phyloP scores from a whole-genome alignment of 2,113 vertebrate species.

The Verasper variegatus region DNA sequence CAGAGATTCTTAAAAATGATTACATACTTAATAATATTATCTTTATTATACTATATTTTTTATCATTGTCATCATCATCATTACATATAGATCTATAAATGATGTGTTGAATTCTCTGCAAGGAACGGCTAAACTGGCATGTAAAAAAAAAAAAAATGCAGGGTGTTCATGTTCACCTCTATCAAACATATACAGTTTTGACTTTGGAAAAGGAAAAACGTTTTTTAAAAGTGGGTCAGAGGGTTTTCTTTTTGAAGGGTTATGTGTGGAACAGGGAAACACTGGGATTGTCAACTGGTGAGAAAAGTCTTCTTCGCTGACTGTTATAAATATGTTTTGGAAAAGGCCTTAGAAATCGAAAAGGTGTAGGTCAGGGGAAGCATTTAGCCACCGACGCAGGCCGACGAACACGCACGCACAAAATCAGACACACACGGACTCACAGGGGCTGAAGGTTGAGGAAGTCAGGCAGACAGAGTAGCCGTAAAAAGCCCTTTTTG shows the following conservation, averaged over 20 bases:
- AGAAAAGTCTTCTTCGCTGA: slow-evolving; percentile 33
- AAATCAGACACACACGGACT: slow-evolving; percentile 62
- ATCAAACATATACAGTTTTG: slow-evolving; percentile 48
- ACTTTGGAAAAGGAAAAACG: slow-evolving; percentile 15
- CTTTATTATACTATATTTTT: slow-evolving; percentile 72
- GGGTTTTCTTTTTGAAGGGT: slow-evolving; percentile 16
- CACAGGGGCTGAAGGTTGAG: slow-evolving; percentile 64
- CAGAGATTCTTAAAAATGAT: slow-evolving; percentile 79
- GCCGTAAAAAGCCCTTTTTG: slow-evolving; percentile 79
- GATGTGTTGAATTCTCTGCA: slow-evolving; percentile 59
- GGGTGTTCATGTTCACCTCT: slow-evolving; percentile 17
- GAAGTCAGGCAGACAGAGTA: slow-evolving; percentile 70
- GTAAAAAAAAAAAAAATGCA: slow-evolving; percentile 37
- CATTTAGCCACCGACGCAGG: slow-evolving; percentile 57
- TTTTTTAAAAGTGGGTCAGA: slow-evolving; percentile 47
- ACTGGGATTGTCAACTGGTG: slow-evolving; percentile 66
- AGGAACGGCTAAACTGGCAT: slow-evolving; percentile 50
- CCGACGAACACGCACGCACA: slow-evolving; percentile 53
- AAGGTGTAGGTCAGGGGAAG: slow-evolving; percentile 43
- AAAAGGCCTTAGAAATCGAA: slow-evolving; percentile 66
- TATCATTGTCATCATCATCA: slow-evolving; percentile 59
- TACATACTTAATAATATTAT: slow-evolving; percentile 79
- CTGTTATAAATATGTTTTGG: slow-evolving; percentile 51
- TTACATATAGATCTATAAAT: slow-evolving; percentile 73
- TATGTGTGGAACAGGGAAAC: slow-evolving; percentile 48